phyloP scores from a whole-genome alignment of 2,888 invertebrate genomes.

The Ormyrus rosae region DNA sequence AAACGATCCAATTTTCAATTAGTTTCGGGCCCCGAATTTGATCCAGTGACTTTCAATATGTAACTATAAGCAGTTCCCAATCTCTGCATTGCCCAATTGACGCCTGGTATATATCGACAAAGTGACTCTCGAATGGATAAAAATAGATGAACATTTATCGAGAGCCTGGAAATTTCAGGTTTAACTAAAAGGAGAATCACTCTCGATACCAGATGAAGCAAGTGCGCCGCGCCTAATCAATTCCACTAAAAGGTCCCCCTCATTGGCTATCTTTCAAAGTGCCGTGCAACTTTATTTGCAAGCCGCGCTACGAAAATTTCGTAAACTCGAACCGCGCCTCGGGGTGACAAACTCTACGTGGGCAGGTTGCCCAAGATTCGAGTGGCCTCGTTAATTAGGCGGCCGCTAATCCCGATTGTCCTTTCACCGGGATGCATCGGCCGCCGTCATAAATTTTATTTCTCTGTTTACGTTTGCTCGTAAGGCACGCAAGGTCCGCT shows the following conservation, averaged over 20 bases:
- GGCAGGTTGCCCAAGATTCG: constrained; percentile 33
- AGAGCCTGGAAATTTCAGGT: too few relatives aligned
- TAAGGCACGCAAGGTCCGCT: constrained; percentile 25
- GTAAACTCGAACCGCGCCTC: constrained; percentile 26
- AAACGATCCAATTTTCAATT: constrained; percentile 39
- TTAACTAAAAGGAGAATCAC: too few relatives aligned
- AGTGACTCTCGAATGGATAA: too few relatives aligned
- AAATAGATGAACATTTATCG: too few relatives aligned
- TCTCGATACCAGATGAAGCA: too few relatives aligned
- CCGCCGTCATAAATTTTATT: constrained; percentile 18
- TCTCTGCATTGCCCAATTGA: not conserved
- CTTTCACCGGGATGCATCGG: not conserved
- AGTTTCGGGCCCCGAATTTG: constrained; percentile 23
- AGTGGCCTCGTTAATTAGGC: not conserved
- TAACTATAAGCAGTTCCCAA: not conserved
- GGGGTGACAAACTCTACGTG: constrained; percentile 18
- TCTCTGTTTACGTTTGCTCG: constrained; percentile 11
- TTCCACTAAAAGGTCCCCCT: constrained; percentile 44
- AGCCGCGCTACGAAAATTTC: constrained; percentile 33
- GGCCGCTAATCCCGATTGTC: not conserved
- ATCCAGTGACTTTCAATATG: constrained; percentile 36
- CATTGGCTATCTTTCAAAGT: constrained; percentile 47
- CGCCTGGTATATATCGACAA: too few relatives aligned
- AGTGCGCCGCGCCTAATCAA: constrained; percentile 27
- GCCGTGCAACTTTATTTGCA: constrained; percentile 48